A percentile compares a stretch with the other conserved stretches of the same genome.
These are phyloP conservation scores for Trypoxylus dichotomus DNA, from an alignment of 1,140 invertebrate species.

Conservation along the genomic window DNA sequence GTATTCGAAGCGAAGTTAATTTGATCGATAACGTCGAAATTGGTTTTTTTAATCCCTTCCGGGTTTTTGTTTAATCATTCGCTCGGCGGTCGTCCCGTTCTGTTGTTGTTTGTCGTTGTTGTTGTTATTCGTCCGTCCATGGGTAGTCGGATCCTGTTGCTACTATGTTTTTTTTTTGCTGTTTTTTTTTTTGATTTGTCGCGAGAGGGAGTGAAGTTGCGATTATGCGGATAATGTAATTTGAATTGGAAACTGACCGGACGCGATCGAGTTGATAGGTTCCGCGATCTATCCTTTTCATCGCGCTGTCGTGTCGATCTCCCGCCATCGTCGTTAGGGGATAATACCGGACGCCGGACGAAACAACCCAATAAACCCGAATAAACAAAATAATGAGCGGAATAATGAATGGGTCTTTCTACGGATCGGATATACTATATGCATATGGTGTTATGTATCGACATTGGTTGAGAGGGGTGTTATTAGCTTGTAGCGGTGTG, in stretches of 20 bases:
- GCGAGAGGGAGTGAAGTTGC: neutral
- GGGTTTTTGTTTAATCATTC: constrained; percentile 14
- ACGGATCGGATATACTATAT: no score
- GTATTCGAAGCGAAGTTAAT: neutral
- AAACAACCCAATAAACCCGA: no score
- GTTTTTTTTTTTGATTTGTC: neutral
- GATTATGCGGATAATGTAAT: constrained; percentile 3
- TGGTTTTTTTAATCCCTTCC: constrained; percentile 15
- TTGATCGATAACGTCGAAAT: neutral
- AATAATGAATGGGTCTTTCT: no score
- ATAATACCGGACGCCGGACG: no score
- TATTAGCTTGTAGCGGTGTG: no score
- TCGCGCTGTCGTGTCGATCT: neutral
- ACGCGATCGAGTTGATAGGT: neutral
- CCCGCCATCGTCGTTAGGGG: no score
- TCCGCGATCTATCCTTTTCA: neutral
- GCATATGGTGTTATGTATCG: no score
- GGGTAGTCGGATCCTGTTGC: neutral
- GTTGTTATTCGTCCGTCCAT: neutral
- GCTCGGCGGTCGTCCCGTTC: neutral
- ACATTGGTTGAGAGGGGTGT: no score
- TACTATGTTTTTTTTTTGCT: neutral
- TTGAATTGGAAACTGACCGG: neutral
- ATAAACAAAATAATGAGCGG: no score
- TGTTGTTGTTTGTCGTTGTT: neutral